A percentile compares a stretch with the other conserved stretches of the same genome.
Conservation (phyloP, 2,113 vertebrate genomes). For the Columbina picui region DNA sequence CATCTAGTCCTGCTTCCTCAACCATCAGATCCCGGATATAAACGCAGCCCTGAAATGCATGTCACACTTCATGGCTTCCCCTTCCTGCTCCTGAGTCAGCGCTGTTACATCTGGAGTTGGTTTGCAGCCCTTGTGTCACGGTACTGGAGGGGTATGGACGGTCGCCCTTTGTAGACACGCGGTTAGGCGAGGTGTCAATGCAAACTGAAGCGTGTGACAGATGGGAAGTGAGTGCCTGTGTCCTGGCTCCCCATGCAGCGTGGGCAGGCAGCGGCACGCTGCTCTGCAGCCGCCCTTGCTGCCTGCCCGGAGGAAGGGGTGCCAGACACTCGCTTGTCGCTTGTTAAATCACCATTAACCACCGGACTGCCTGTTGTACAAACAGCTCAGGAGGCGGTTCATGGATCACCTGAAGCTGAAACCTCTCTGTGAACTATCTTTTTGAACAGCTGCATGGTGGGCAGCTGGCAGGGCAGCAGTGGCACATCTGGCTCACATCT, state of each 20-base stretch:
- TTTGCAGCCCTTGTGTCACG: neutral
- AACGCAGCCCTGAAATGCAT: neutral
- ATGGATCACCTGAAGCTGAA: neutral
- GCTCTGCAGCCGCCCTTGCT: neutral
- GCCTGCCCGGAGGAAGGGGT: neutral
- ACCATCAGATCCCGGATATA: accelerated
- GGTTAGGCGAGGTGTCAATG: neutral
- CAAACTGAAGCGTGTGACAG: neutral
- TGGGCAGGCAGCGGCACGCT: accelerated
- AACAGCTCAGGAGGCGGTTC: neutral
- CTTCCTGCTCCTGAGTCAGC: neutral
- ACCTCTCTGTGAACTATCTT: neutral
- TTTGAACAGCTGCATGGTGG: neutral
- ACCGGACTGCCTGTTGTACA: neutral
- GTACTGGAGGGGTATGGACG: neutral
- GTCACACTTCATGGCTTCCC: neutral
- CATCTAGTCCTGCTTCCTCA: neutral
- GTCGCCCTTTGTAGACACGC: neutral
- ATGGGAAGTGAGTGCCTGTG: neutral
- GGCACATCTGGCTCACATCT: neutral
- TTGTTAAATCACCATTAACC: neutral
- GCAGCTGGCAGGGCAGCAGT: neutral
- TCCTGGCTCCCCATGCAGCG: neutral
- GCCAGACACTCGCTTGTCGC: neutral
- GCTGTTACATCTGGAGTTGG: neutral